Conservation (phyloP, 2,797 vertebrate species). For the Crotalus adamanteus region DNA sequence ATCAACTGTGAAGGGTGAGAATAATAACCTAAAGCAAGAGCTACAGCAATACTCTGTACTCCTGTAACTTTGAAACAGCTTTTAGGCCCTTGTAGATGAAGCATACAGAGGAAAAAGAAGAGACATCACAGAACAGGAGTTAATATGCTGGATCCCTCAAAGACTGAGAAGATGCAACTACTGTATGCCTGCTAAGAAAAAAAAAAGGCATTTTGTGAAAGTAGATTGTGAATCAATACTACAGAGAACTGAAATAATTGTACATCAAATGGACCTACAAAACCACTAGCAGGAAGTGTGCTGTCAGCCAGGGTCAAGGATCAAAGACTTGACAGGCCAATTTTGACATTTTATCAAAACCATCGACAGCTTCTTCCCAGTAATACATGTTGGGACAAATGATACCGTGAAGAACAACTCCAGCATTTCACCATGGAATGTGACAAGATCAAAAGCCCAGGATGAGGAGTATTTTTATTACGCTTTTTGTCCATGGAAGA, state of each 20-base stretch:
- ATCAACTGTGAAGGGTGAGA: not conserved
- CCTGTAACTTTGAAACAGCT: not conserved
- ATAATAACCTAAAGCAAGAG: not conserved
- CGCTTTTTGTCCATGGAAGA: not conserved
- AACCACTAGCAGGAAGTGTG: not conserved
- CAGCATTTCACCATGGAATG: not conserved
- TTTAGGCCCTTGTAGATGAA: not conserved
- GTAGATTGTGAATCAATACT: not conserved
- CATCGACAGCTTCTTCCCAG: not conserved
- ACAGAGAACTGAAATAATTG: not conserved
- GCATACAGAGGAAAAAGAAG: not conserved
- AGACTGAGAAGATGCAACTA: not conserved
- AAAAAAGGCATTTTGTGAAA: not conserved
- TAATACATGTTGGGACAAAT: not conserved
- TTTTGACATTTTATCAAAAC: not conserved
- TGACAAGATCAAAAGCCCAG: not conserved
- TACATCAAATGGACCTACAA: not conserved
- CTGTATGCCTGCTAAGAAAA: not conserved
- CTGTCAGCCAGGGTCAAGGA: not conserved
- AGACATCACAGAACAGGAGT: not conserved
- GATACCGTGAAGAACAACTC: not conserved
- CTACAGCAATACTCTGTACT: not conserved
- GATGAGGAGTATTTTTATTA: not conserved
- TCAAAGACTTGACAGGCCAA: not conserved
- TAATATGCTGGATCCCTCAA: not conserved